Evolutionary conservation across 1,140 invertebrate species (phyloP), one percentile per base, ranked within the genome.

Genomic region (Steinernema feltiae): DNA sequence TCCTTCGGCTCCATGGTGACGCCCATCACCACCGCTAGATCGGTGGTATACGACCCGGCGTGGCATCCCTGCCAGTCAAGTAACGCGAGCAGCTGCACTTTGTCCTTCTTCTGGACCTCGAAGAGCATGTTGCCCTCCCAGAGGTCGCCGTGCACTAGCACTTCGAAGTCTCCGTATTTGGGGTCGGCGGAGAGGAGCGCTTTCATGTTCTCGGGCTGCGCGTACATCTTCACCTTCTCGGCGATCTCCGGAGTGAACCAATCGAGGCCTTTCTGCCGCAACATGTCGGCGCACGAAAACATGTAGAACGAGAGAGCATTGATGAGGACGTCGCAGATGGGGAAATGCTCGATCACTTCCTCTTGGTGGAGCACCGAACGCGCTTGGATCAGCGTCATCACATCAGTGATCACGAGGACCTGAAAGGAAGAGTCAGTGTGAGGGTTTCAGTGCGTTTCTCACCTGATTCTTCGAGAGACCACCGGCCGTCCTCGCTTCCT

Each of bases 51-150:
- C 7, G 53, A 63, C 7, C 53, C 53, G 24, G 53, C 53, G 53
- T 15, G 15, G 24, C 53, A 63, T 15, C 53, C 53, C 24, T 63
- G 53, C 53, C 53, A 63, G 53, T 63, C 53, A 12, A 63, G 7
- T 3, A 63, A 3, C 15, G 53, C 53, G 7, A 63, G 24, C 3
- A 63, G 53, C 12, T 12, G 12, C 12, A 63, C 7, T 27, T 63
- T 63, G 53, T 63, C 53, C 53, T 63, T 63, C 24, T 63, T 63
- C 53, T 63, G 53, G 7, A 63, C 53, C 53, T 63, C 53, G 7
- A 7, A 63, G 24, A 63, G 53, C 53, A 63, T 63, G 53, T 63
- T 63, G 2, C 53, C 53, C 53, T 63, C 53, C 53, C 53, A 63
- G 53, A 63, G 53, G 53, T 63, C 53, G 12, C 53, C 53, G 53